Evolutionary conservation across 2,113 vertebrate genomes (phyloP).

Genomic region (Zosterops borbonicus): DNA sequence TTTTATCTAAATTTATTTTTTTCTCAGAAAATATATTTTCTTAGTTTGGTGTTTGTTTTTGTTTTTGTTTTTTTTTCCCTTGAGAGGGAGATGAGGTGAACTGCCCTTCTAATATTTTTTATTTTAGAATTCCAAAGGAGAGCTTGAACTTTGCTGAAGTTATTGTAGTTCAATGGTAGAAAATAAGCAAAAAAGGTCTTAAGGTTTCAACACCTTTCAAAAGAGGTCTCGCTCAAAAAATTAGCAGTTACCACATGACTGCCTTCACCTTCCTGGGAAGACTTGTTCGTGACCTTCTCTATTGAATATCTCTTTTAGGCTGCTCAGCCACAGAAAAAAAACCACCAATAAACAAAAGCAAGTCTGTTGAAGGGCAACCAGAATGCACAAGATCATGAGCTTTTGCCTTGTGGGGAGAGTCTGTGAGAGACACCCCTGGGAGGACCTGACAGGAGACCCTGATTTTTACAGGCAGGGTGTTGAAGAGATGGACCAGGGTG

Average conservation of each 20-base stretch:
- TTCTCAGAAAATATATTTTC: not conserved
- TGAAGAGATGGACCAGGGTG: not conserved
- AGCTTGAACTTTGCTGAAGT: not conserved
- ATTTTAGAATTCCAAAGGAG: not conserved
- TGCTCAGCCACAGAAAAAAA: not conserved
- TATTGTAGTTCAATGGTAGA: not conserved
- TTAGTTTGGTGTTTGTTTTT: not conserved
- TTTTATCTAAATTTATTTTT: not conserved
- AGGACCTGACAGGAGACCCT: not conserved
- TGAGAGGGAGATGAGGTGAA: fast-evolving
- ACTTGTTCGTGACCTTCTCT: not conserved
- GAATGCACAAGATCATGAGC: not conserved
- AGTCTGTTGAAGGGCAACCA: not conserved
- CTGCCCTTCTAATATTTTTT: not conserved
- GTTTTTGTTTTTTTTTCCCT: not conserved
- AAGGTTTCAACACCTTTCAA: not conserved
- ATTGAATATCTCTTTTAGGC: not conserved
- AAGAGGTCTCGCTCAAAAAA: not conserved
- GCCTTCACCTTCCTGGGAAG: not conserved
- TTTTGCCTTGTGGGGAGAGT: not conserved
- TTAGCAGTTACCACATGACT: fast-evolving
- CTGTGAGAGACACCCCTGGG: not conserved
- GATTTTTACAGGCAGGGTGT: not conserved
- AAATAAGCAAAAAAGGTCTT: not conserved
- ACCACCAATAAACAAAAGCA: not conserved